Conservation (phyloP, 2,113 vertebrate species). For the Seriola quinqueradiata region DNA sequence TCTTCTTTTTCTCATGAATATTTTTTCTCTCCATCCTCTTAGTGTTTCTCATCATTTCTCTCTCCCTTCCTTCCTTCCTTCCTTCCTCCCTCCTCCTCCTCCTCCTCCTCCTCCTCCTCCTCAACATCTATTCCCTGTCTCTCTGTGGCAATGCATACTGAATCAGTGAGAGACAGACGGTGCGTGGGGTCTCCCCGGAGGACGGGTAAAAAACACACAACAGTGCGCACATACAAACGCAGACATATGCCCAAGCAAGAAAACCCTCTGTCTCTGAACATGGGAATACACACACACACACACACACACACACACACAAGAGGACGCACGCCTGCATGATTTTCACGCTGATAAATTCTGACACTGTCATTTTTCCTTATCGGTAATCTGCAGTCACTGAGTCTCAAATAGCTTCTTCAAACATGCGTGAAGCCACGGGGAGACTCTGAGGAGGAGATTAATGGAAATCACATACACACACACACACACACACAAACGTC, state of each 20-base stretch:
- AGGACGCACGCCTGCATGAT: slow-evolving; percentile 31
- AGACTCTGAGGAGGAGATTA: slow-evolving; percentile 11
- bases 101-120: not conserved
- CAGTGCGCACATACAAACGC: slow-evolving; percentile 5
- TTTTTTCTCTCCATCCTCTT: not conserved
- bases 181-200: slow-evolving; percentile 72
- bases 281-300: slow-evolving; percentile 8
- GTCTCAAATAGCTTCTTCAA: slow-evolving; percentile 50
- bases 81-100: not conserved
- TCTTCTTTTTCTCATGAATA: not conserved
- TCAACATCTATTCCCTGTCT: slow-evolving; percentile 16
- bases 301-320: not conserved
- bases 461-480: slow-evolving; percentile 30
- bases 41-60: not conserved
- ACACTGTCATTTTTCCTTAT: slow-evolving; percentile 68
- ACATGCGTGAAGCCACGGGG: slow-evolving; percentile 9
- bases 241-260: slow-evolving; percentile 56
- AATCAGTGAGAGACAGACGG: slow-evolving; percentile 70
- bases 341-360: slow-evolving; percentile 48
- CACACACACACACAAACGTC: not conserved
- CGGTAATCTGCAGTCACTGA: slow-evolving; percentile 42
- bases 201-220: slow-evolving; percentile 52
- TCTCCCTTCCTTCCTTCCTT: not conserved
- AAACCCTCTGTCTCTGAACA: slow-evolving; percentile 20
- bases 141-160: slow-evolving; percentile 54